Evolutionary conservation across 2,113 vertebrate species (phyloP).

Genomic region (Phaethon lepturus): DNA sequence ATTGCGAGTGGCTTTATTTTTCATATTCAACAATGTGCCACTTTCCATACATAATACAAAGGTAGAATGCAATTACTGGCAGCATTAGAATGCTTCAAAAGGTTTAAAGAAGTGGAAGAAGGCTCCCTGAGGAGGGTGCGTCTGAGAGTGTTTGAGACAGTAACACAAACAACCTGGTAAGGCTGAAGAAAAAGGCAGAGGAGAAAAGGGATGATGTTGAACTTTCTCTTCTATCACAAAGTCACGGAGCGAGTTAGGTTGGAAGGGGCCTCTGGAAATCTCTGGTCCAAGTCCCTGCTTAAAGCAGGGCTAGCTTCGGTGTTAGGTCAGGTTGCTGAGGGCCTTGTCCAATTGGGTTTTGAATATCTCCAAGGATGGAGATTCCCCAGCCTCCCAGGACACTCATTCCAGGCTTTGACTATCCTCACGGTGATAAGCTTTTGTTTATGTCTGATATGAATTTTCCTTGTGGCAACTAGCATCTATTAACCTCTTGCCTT

Average conservation of each 20-base stretch:
- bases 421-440: background rate
- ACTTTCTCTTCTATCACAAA: background rate
- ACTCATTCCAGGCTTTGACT: background rate
- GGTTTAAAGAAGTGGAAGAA: background rate
- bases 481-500: background rate
- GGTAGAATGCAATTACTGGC: conserved; percentile 17
- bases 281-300: background rate
- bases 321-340: background rate
- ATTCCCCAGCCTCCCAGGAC: background rate
- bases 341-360: background rate
- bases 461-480: background rate
- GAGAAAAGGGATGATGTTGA: background rate
- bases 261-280: background rate
- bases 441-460: background rate
- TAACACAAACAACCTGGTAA: background rate
- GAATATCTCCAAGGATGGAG: background rate
- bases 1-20: conserved; percentile 37
- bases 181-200: background rate
- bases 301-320: background rate
- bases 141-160: background rate
- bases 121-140: background rate
- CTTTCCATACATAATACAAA: conserved; percentile 2
- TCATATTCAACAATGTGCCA: conserved; percentile 15
- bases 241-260: background rate
- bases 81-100: conserved; percentile 37